Evolutionary conservation across 2,797 vertebrate species (phyloP).

Genomic region (Dromococcyx pavoninus): DNA sequence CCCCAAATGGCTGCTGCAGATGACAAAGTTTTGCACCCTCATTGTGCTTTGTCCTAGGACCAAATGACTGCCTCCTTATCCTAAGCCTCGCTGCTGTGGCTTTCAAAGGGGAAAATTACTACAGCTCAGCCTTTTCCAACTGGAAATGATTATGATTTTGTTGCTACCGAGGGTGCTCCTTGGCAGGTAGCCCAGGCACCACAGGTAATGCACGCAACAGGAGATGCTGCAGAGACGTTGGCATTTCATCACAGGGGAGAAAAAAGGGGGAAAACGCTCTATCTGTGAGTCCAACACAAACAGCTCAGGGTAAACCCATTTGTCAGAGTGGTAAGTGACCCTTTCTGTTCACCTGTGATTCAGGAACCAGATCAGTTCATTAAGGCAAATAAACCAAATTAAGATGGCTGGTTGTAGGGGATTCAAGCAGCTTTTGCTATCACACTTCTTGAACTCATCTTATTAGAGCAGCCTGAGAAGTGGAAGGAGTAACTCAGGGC

Average conservation of each 20-base stretch:
- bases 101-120: constrained; percentile 52
- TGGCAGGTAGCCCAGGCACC: constrained; percentile 64
- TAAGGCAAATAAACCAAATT: constrained; percentile 61
- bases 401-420: constrained; percentile 7
- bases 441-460: constrained; percentile 68
- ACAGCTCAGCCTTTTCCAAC: constrained; percentile 37
- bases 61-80: not conserved
- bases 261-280: not conserved
- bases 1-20: not conserved
- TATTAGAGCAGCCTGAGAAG: constrained; percentile 59
- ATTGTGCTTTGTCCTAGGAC: not conserved
- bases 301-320: constrained; percentile 45
- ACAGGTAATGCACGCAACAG: constrained; percentile 42
- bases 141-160: constrained; percentile 66
- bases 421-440: constrained; percentile 57
- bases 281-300: not conserved
- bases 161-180: constrained; percentile 71
- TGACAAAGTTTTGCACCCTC: fast-evolving
- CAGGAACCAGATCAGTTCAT: constrained; percentile 59
- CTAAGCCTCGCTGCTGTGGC: not conserved
- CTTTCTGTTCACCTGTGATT: constrained; percentile 48
- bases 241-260: not conserved
- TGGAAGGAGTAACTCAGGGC: constrained; percentile 50
- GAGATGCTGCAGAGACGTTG: constrained; percentile 8
- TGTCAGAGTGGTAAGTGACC: constrained; percentile 45